Percentiles rank a stretch among this genome's conserved stretches.
Conservation (phyloP, 2,113 vertebrate genomes). For the Siphamia tubifer region DNA sequence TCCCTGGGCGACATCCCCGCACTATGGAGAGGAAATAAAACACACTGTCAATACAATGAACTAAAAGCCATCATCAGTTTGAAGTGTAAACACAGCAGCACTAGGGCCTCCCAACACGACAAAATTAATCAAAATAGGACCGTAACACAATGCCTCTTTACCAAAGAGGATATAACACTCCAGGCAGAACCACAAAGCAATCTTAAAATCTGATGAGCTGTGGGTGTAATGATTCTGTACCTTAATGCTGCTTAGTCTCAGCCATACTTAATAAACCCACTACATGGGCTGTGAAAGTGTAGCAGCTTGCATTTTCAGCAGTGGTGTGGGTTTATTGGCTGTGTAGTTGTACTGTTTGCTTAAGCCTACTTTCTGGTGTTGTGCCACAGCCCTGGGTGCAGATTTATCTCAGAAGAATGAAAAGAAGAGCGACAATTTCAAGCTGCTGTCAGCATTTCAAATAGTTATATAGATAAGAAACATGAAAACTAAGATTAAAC, state of each 20-base stretch:
- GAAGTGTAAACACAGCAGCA: not conserved
- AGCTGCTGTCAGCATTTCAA: conserved; percentile 17
- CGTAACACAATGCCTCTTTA: not conserved
- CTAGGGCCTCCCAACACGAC: not conserved
- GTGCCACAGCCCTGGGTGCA: conserved; percentile 34
- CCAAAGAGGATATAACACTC: not conserved
- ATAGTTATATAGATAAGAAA: not conserved
- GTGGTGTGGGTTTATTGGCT: conserved; percentile 53
- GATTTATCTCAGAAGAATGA: conserved; percentile 25
- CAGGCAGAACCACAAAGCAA: not conserved
- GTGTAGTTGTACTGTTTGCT: conserved; percentile 33
- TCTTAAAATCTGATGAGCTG: conserved; percentile 34
- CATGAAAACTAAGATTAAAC: too few species aligned
- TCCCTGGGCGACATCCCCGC: conserved; percentile 75
- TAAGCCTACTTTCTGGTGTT: conserved; percentile 39
- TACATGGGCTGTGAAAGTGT: conserved; percentile 22
- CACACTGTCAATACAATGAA: not conserved
- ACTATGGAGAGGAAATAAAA: conserved; percentile 56
- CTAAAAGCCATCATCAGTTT: not conserved
- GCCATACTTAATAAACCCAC: conserved; percentile 21
- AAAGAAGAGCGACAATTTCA: conserved; percentile 19
- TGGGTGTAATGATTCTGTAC: conserved; percentile 20
- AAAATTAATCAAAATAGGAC: not conserved
- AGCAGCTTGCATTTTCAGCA: conserved; percentile 46
- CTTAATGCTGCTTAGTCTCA: conserved; percentile 27